phyloP scores from a whole-genome alignment of 2,113 vertebrate genomes.

The Himantopus leucocephalus region DNA sequence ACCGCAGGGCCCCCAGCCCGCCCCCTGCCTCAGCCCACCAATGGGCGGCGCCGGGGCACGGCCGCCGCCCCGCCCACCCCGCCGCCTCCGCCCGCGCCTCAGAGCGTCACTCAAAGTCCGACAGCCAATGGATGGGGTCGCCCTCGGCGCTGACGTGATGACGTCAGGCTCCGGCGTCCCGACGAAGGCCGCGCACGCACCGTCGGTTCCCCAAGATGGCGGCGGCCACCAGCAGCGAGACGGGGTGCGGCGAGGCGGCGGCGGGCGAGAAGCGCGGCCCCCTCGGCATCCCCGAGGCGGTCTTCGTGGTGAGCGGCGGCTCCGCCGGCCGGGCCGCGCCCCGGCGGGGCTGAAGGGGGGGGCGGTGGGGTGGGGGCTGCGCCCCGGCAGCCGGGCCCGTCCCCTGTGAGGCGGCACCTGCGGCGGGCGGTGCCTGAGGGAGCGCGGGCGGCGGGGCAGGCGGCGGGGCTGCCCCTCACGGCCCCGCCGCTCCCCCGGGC shows the following conservation, averaged over 20 bases:
- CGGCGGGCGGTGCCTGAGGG: neutral
- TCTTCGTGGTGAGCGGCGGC: constrained; percentile 86
- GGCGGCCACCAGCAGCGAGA: constrained; percentile 77
- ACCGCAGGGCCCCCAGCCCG: neutral
- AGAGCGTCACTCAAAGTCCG: neutral
- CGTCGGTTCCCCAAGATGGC: constrained; percentile 82
- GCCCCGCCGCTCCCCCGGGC: neutral
- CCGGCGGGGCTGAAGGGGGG: accelerated
- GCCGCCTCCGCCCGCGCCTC: accelerated
- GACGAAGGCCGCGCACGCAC: constrained; percentile 35
- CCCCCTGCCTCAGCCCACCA: neutral
- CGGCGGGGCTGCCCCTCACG: neutral
- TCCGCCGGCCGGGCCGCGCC: neutral
- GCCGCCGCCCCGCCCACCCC: too few relatives aligned
- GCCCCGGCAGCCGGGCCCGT: neutral
- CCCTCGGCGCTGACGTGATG: neutral
- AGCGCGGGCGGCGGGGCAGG: neutral
- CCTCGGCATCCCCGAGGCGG: constrained; percentile 90
- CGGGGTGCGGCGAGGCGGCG: constrained; percentile 68
- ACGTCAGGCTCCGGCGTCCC: accelerated
- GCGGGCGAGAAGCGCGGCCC: constrained; percentile 81
- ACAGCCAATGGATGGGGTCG: neutral
- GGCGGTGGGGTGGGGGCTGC: neutral
- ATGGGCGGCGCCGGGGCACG: accelerated
- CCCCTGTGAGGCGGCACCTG: neutral